Evolutionary conservation across 2,113 vertebrate genomes (phyloP), one percentile per base, ranked within the genome.

Genomic region (Thunnus thynnus): DNA sequence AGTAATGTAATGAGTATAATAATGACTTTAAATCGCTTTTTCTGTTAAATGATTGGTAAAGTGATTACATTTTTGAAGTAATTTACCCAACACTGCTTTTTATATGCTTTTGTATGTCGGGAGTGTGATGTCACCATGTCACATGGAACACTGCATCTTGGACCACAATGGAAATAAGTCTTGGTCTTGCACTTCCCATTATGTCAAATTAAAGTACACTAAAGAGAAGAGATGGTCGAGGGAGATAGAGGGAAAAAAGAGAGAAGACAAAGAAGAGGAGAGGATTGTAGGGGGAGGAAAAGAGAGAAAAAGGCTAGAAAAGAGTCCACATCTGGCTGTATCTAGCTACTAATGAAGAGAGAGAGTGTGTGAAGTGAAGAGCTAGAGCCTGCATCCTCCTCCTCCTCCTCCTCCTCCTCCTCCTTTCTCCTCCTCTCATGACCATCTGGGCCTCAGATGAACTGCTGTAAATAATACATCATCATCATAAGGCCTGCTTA

Each of bases 401-500:
- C 22, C 22, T 41, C 27, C 27, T 30, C 27, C 27, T 80, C 83
- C 14, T 60, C 58, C 61, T 63, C 61, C 61, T 63, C 54, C 4
- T 13, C 13, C n/a, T 57, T 57, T n/a, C 41, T 20, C 12, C 12
- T 57, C 30, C 58, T 60, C 60, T 36, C n/a, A 17, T 9, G 16
- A 44, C 76, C 62, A 76, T 68, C 72, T 83, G 80, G 13, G 73
- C 52, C 65, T 78, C 56, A 64, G 57, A 69, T 51, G 11, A 80
- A 47, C 1, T 82, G 78, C 64, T 44, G 60, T 85, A 66, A 81
- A 85, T 81, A 72, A 81, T 72, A 12, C 41, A 72, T 65, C 54
- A 22, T 63, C 60, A 75, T 80, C 36, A 25, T 41, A 56, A 66
- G 52, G 16, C 10, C 55, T 54, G 80, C 57, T 16, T 57, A 72